A percentile compares a stretch with the other conserved stretches of the same genome.
Conservation (phyloP, 2,888 invertebrate genomes). For the Ophion slaviceki region DNA sequence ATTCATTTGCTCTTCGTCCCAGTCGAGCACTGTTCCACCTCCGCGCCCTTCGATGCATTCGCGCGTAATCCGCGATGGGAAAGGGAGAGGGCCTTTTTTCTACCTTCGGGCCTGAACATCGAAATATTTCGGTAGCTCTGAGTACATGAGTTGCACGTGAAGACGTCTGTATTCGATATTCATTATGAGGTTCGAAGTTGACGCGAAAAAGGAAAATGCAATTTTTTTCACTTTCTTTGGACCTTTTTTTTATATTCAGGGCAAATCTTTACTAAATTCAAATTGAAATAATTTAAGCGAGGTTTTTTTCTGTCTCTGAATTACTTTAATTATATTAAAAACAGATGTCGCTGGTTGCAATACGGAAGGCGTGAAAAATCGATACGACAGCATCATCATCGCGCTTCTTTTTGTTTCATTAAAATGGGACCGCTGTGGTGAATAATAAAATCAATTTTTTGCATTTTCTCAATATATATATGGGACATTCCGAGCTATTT, state of each 20-base stretch:
- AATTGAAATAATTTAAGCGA: background rate
- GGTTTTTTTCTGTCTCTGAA: too few species aligned
- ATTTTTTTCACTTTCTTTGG: background rate
- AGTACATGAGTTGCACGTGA: constrained; percentile 56
- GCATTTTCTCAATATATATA: too few species aligned
- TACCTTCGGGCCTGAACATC: background rate
- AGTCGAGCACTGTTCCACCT: constrained; percentile 55
- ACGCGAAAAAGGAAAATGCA: background rate
- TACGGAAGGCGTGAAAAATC: background rate
- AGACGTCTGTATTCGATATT: background rate
- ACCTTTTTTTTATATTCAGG: background rate
- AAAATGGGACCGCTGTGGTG: too few species aligned
- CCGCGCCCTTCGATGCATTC: constrained; percentile 33
- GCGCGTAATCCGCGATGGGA: constrained; percentile 26
- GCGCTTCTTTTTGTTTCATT: background rate
- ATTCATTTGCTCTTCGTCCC: constrained; percentile 73
- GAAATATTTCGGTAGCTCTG: constrained; percentile 58
- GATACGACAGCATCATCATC: background rate
- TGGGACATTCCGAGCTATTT: too few species aligned
- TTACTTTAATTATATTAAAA: background rate
- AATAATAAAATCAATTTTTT: too few species aligned
- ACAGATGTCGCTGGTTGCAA: background rate
- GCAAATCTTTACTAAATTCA: background rate
- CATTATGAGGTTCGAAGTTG: background rate
- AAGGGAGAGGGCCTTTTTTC: constrained; percentile 35